Base-by-base conservation (phyloP, 2,113 vertebrate species). In the Limnothrissa miodon region DNA sequence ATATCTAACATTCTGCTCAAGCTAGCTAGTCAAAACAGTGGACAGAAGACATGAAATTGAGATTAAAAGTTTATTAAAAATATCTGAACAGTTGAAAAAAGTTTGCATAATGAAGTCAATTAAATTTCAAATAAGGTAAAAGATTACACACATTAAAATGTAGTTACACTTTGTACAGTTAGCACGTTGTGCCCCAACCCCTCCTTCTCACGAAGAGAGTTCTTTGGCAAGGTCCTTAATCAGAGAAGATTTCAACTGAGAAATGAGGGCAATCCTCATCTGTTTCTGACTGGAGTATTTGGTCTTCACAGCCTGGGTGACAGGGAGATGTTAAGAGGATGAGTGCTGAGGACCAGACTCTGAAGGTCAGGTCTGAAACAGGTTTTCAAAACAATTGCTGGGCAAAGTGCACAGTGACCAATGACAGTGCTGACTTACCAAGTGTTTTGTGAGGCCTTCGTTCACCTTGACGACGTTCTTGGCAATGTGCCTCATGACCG, bases 391-490 rank as follows among this genome's bases (percentile, higher is more conserved):
- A 42, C n/a, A n/a, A n/a, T n/a, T n/a, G 42, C 42, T 4, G 6
- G 6, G 6, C 2, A 42, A 42, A 42, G 6, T 4, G 6, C 2
- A 42, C 42, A 42, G 6, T 4, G 6, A 42, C 42, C 2, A 42
- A 4, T 42, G n/a, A n/a, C 42, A 42, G 42, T 42, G 42, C 42
- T 42, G 42, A 85, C 94, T 93, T 88, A 97, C 96, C 94, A 91
- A 53, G 15, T 96, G 92, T 78, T 96, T 96, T 0, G 92, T 94
- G 17, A 87, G 87, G 0, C 94, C 93, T 0, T 91, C 82, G 1
- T 95, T 97, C 81, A 97, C 93, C 81, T 93, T 90, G 0, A 96
- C 74, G 1, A 96, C 29, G 7, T 98, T 98, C 87, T 97, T 98
- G 33, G 96, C 96, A 21, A 97, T 93, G 80, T 96, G 95, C 25